Evolutionary conservation across 2,888 invertebrate genomes (phyloP).

Genomic region (Erebia epiphron): DNA sequence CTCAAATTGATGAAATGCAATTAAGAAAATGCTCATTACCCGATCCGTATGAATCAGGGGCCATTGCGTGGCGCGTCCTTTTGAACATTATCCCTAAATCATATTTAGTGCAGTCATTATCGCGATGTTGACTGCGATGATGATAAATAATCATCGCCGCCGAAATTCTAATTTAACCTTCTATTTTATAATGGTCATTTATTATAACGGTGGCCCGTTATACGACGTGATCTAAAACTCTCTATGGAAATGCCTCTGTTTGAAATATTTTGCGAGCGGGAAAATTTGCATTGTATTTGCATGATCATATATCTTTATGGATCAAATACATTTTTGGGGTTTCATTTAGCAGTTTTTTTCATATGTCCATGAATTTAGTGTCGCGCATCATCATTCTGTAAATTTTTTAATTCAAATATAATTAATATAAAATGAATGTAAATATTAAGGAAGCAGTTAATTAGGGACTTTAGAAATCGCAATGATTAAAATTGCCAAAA

Average conservation of each 20-base stretch:
- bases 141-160: conserved; percentile 58
- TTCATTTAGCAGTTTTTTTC: neutral
- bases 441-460: too few species aligned
- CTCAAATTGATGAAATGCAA: neutral
- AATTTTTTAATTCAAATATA: too few species aligned
- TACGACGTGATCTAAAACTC: conserved; percentile 22
- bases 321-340: neutral
- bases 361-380: too few species aligned
- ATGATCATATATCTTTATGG: conserved; percentile 6
- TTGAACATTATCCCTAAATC: conserved; percentile 66
- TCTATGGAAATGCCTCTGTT: conserved; percentile 22
- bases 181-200: conserved; percentile 42
- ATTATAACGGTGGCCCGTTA: conserved; percentile 27
- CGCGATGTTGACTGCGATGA: conserved; percentile 59
- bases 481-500: too few species aligned
- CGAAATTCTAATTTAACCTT: conserved; percentile 46
- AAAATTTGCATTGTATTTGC: conserved; percentile 10
- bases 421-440: too few species aligned
- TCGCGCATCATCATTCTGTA: too few species aligned
- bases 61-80: conserved; percentile 47
- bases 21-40: conserved; percentile 6
- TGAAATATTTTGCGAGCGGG: conserved; percentile 17
- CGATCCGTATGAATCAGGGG: conserved; percentile 41
- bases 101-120: conserved; percentile 72
- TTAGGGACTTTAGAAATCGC: too few species aligned